Conservation (phyloP, 2,797 vertebrate species). For the Pachyuromys duprasi region DNA sequence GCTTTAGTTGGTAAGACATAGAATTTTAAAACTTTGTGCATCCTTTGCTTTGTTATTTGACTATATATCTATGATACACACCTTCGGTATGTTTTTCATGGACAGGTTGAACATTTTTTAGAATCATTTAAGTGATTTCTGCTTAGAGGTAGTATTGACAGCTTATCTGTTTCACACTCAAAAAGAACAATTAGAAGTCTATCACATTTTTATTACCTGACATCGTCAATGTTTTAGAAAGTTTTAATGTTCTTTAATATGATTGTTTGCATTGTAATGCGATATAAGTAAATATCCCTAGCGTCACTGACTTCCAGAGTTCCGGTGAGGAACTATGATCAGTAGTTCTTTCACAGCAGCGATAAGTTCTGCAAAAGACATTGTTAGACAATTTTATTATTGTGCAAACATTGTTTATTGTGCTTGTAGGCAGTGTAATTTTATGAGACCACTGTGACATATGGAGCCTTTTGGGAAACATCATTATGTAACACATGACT, state of each 20-base stretch:
- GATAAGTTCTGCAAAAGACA: background rate
- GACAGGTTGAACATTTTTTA: conserved; percentile 29
- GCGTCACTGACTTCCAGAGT: background rate
- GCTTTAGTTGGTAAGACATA: conserved; percentile 57
- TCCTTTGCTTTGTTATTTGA: background rate
- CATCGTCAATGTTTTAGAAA: background rate
- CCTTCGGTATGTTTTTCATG: background rate
- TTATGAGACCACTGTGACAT: background rate
- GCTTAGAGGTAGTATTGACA: background rate
- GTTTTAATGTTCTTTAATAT: background rate
- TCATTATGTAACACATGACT: background rate
- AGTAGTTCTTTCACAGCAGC: background rate
- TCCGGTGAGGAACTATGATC: background rate
- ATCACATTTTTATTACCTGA: conserved; percentile 9
- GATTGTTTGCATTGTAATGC: background rate
- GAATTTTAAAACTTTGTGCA: conserved; percentile 21
- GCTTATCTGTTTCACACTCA: background rate
- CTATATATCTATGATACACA: background rate
- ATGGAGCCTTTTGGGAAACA: background rate
- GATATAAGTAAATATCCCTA: background rate
- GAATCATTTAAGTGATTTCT: conserved; percentile 12
- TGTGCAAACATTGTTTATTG: background rate
- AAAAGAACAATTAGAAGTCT: conserved; percentile 10
- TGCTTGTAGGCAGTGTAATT: background rate
- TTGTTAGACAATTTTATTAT: background rate